Base-by-base conservation (phyloP, 2,888 invertebrate genomes). In the Norana najaformis region DNA sequence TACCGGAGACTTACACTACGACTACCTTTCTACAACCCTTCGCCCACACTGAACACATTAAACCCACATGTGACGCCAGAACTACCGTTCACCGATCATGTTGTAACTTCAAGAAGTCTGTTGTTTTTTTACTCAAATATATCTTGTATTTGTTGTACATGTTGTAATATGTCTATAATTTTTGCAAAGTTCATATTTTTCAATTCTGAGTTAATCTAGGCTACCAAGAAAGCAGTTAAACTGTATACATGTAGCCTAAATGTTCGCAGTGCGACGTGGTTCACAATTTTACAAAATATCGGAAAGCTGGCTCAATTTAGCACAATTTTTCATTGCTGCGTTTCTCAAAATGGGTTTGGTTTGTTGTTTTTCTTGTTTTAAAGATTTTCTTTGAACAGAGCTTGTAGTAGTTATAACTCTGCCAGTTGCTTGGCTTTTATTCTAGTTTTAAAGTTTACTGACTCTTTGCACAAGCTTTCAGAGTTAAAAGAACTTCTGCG, bases 171-270 rank as follows among this genome's bases (percentile, higher is more conserved):
- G 69, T 69, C 30, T 69, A n/a, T 69, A n/a, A 69, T 69, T 53
- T n/a, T 69, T 69, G 69, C 69, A 16, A 69, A 69, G 69, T 69
- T 69, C 69, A 69, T 69, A 69, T 69, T 69, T 69, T 69, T 69
- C 69, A 69, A 69, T n/a, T 69, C 69, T 69, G 69, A n/a, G 69
- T 69, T n/a, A n/a, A 69, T 47, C 47, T 69, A 69, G 69, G n/a
- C n/a, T 47, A 47, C 20, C 8, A n/a, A n/a, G n/a, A n/a, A n/a
- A n/a, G n/a, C n/a, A 69, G n/a, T 47, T 23, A 13, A 30, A 8
- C 30, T 8, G 30, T 11, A 69, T 6, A n/a, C 69, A 5, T 69
- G 69, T 69, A 69, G 69, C n/a, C 30, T 13, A n/a, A n/a, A n/a
- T n/a, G 69, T 69, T 69, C 69, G 69, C 69, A 30, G 69, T 69